These are phyloP conservation scores for Coleophora deauratella DNA, from an alignment of 2,888 invertebrate species.

Conservation along the genomic window DNA sequence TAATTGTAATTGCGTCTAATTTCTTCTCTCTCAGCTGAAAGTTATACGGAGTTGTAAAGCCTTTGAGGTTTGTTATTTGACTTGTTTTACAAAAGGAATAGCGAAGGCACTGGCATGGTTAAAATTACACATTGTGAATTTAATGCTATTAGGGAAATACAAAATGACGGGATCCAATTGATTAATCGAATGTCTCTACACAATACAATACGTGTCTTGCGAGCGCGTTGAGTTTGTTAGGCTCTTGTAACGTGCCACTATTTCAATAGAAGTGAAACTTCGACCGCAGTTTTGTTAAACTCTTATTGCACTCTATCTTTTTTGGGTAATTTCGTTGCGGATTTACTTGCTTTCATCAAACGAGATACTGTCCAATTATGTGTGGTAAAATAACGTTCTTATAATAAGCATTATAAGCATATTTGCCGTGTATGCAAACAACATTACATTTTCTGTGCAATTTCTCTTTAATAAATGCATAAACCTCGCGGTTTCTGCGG, in stretches of 20 bases:
- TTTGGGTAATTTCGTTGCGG: neutral
- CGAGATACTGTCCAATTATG: neutral
- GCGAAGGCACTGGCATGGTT: too few relatives aligned
- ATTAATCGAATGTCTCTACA: conserved; percentile 14
- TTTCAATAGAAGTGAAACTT: conserved; percentile 14
- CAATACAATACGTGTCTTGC: conserved; percentile 8
- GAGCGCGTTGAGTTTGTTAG: conserved; percentile 2
- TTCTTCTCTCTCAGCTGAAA: neutral
- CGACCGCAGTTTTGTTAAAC: conserved; percentile 2
- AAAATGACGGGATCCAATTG: neutral
- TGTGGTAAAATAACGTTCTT: too few relatives aligned
- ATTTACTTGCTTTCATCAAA: neutral
- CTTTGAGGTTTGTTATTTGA: too few relatives aligned
- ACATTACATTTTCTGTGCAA: neutral
- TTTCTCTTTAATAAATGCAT: conserved; percentile 5
- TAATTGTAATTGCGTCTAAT: too few relatives aligned
- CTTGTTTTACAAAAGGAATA: too few relatives aligned
- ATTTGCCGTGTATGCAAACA: too few relatives aligned
- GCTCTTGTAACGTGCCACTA: conserved; percentile 1
- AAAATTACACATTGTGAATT: too few relatives aligned
- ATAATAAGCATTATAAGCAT: too few relatives aligned
- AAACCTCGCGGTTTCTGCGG: conserved; percentile 7
- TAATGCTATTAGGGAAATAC: too few relatives aligned
- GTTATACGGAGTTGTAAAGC: neutral
- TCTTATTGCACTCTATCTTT: neutral